Evolutionary conservation across 37 sponge, comb jelly and placozoan species (phyloP), one percentile per base, ranked within the genome.

Genomic region (Lycopodina hypogea): DNA sequence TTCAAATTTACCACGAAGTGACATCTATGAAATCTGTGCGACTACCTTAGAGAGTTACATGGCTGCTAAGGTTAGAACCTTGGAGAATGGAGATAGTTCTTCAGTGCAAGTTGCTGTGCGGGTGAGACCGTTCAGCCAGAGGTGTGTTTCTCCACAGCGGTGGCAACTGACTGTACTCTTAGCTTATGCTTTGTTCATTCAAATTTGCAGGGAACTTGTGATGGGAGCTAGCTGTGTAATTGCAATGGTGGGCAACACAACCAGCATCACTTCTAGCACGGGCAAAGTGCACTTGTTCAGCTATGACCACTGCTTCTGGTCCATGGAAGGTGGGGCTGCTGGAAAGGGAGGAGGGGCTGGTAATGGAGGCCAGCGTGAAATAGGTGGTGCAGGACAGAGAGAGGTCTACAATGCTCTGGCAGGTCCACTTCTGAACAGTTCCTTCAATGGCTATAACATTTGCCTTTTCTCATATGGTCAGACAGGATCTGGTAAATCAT

Each of bases 401-500:
- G 35, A 12, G 22, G 91, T 94, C 42, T 94, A 94, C 73, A 74
- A 71, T 45, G n/a, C 63, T 0, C 75, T 94, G 28, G 95, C 90
- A 11, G 69, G 62, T 32, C 95, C 95, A 26, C 85, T 94, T 42
- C 69, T 94, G 45, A 91, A 94, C 62, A 48, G 81, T 50, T 83
- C 95, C 42, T 90, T 94, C 81, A 85, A 90, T 48, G 95, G 95
- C 30, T 94, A 90, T 78, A 94, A 94, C 85, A 94, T 91, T 1
- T 94, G 95, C 52, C 66, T 94, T 42, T 94, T 94, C 87, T 91
- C 95, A 1, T 94, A 94, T 72, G 95, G 95, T 18, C 70, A 94
- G 91, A 94, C 95, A 76, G 95, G 95, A 15, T 94, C 95, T 26
- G 95, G 95, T 24, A 94, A 94, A 56, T 87, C 88, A 39, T 94